phyloP scores from a whole-genome alignment of 1,140 invertebrate species.

The Physella acuta region DNA sequence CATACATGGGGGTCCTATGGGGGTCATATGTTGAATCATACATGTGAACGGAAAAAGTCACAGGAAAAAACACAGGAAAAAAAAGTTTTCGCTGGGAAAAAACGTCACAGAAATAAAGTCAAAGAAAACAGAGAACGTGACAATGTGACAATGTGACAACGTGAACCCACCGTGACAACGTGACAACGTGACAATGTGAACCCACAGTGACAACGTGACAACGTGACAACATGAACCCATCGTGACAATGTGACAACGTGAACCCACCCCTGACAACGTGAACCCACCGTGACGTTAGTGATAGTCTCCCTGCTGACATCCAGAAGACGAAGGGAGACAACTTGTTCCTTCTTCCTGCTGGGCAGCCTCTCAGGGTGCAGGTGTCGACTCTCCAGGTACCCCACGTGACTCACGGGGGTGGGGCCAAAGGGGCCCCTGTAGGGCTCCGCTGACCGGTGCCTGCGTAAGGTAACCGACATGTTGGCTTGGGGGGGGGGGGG shows the following conservation, averaged over 20 bases:
- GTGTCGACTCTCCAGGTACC: slow-evolving; percentile 46
- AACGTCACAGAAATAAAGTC: too few relatives aligned
- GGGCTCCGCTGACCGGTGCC: background rate
- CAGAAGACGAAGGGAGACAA: slow-evolving; percentile 44
- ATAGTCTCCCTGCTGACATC: slow-evolving; percentile 45
- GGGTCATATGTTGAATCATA: too few relatives aligned
- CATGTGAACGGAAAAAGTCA: too few relatives aligned
- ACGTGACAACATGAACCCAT: background rate
- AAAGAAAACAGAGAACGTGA: too few relatives aligned
- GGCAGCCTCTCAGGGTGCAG: slow-evolving; percentile 51
- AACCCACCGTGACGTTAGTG: slow-evolving; percentile 42
- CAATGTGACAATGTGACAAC: background rate
- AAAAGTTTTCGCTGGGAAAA: too few relatives aligned
- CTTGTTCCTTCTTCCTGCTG: slow-evolving; percentile 35
- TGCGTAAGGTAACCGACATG: too few relatives aligned
- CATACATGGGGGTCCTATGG: too few relatives aligned
- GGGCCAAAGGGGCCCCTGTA: slow-evolving; percentile 28
- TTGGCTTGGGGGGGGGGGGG: too few relatives aligned
- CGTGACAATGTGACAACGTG: slow-evolving; percentile 28
- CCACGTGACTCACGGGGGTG: slow-evolving; percentile 45
- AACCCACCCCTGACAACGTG: slow-evolving; percentile 36
- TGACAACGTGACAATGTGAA: too few relatives aligned
- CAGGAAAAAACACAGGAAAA: too few relatives aligned
- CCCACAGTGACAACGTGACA: background rate
- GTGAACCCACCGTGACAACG: background rate